Evolutionary conservation across 2,888 invertebrate species (phyloP), one percentile per base, ranked within the genome.

Genomic region (Protodeltote pygarga): DNA sequence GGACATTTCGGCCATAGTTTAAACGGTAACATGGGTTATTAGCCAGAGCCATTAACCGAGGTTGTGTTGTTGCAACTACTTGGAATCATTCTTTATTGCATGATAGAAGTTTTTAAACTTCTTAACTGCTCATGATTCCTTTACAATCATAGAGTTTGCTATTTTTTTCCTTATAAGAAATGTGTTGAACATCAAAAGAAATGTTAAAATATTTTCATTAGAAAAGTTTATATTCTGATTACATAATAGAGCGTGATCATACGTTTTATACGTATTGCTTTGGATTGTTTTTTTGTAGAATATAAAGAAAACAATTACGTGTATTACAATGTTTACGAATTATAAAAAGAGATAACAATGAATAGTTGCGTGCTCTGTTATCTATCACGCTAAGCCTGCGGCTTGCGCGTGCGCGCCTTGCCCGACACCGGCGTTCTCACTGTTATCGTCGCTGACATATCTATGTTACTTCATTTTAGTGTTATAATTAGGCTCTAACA

Each of bases 311-410:
- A 24, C 35, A 48, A 42, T 52, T 49, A 48, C 24, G 27, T 23
- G 51, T 40, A 42, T 38, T 35, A 46, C 44, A 35, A 35, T 65
- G 49, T 57, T 49, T 49, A 57, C 46, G 50, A 66, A 61, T 64
- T 57, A 62, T 68, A 73, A 64, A 65, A 70, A 44, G 49, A 66
- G 71, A 73, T 73, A 66, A 73, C 60, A 65, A n/a, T n/a, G n/a
- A 53, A 65, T 69, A 59, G 58, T 76, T 73, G 79, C 78, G 77
- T 78, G 78, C 57, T 65, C 31, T 61, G 65, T 71, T 75, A 79
- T 79, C 78, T 79, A 77, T 73, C 80, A 67, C 61, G 73, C 66
- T 67, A 66, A 73, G 67, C 69, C 65, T 53, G 39, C 42, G 53
- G 71, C 45, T 51, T 65, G 75, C 74, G 76, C 74, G 73, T 73